Base-by-base conservation (phyloP, 1,140 invertebrate genomes). In the Lordiphosa collinella region DNA sequence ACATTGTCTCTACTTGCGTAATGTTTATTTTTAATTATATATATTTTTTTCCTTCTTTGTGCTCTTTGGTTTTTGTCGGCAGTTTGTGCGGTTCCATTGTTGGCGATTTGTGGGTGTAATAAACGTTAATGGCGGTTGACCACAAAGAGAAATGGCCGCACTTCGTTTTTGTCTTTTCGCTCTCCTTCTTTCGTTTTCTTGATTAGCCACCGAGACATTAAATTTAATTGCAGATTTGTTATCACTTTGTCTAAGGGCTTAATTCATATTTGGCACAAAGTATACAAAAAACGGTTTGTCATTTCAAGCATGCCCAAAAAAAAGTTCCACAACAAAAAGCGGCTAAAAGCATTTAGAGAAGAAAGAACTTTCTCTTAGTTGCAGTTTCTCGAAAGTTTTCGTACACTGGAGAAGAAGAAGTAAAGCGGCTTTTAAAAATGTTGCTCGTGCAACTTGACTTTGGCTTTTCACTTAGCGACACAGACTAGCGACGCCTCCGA, bases 21-120 rank as follows among this genome's bases (percentile, higher is more conserved):
- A 82, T 82, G 76, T 84, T 82, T 82, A 84, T 82, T 82, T 82
- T 82, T 82, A 82, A 82, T 82, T 82, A 82, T 82, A 68, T 82
- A 72, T 82, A 72, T 75, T 71, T 38, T 50, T 52, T 46, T 76
- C 60, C 49, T 56, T 34, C 35, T 50, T 22, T 67, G 70, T 75
- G 75, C 71, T 82, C 72, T 82, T 82, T 84, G 78, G 44, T 82
- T 84, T 82, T 57, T 84, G 78, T 55, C 32, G 43, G 50, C 57
- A 72, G 40, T 59, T 43, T 46, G 51, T 43, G 25, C 5, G 52
- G 48, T 47, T 47, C 47, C 48, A 67, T 57, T 52, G 64, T 53
- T 53, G 47, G 53, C 68, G 58, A 67, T 71, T 67, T 67, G 78
- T 69, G 78, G 72, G 78, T 73, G 78, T 78, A 82, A 82, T 82